Conservation (phyloP, 2,797 vertebrate genomes). For the Lagorchestes hirsutus region DNA sequence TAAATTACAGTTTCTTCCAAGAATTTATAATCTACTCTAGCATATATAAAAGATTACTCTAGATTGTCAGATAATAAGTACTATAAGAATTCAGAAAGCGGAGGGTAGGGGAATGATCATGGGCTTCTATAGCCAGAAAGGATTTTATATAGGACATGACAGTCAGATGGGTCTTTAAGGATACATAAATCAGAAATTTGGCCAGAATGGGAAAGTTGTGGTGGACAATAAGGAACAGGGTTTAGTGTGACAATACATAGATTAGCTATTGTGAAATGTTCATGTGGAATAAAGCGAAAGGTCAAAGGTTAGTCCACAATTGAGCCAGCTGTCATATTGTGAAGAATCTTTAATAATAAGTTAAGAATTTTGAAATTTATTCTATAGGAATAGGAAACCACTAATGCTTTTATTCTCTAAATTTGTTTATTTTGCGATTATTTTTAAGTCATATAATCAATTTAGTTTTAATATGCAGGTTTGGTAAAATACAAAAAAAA, state of each 20-base stretch:
- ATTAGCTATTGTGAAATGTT: neutral
- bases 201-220: neutral
- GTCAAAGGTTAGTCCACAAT: neutral
- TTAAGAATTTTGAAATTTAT: neutral
- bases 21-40: neutral
- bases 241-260: neutral
- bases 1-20: neutral
- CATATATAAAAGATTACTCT: neutral
- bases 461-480: conserved; percentile 19
- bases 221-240: neutral
- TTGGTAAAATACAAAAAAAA: neutral
- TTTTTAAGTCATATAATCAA: neutral
- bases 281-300: neutral
- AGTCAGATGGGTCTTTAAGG: neutral
- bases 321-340: neutral
- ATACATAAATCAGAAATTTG: neutral
- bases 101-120: neutral
- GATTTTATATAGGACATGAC: neutral
- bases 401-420: neutral
- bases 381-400: neutral
- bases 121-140: neutral
- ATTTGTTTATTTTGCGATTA: neutral
- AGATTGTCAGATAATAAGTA: conserved; percentile 12
- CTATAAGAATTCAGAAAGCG: neutral
- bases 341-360: neutral